Conservation (phyloP, 2,888 invertebrate species). For the Himalopsyche japonica region DNA sequence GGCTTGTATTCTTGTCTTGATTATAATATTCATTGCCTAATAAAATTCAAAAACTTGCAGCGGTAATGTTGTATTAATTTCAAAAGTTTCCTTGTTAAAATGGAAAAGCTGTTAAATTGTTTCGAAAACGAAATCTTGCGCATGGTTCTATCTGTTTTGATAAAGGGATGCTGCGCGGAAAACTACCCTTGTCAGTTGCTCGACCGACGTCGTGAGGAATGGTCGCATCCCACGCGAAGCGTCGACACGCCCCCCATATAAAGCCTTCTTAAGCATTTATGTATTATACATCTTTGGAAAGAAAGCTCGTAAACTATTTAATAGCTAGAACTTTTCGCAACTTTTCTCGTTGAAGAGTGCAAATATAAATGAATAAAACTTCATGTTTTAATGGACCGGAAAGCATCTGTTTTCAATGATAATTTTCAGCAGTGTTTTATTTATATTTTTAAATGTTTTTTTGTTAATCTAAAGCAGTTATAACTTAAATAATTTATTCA, state of each 20-base stretch:
- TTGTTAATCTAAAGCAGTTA: too few relatives aligned
- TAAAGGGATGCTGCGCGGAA: slow-evolving; percentile 22
- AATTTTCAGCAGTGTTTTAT: neutral
- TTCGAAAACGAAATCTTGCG: neutral
- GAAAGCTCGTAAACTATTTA: too few relatives aligned
- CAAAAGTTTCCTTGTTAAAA: neutral
- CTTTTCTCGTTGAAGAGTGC: neutral
- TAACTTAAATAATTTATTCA: too few relatives aligned
- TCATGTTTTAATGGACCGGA: neutral
- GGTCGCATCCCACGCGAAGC: neutral
- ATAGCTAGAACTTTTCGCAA: neutral
- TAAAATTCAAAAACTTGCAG: neutral
- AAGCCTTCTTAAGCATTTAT: neutral
- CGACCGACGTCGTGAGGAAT: neutral
- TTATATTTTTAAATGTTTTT: too few relatives aligned
- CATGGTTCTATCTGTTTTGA: neutral
- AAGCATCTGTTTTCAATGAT: neutral
- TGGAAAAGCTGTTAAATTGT: neutral
- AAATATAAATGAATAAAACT: neutral
- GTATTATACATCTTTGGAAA: neutral
- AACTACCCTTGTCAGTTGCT: slow-evolving; percentile 23
- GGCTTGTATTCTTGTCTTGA: neutral
- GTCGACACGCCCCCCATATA: slow-evolving; percentile 3
- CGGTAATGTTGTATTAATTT: neutral
- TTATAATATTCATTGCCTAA: neutral